Evolutionary conservation across 1,140 invertebrate species (phyloP), one percentile per base, ranked within the genome.

Genomic region (Riptortus pedestris): DNA sequence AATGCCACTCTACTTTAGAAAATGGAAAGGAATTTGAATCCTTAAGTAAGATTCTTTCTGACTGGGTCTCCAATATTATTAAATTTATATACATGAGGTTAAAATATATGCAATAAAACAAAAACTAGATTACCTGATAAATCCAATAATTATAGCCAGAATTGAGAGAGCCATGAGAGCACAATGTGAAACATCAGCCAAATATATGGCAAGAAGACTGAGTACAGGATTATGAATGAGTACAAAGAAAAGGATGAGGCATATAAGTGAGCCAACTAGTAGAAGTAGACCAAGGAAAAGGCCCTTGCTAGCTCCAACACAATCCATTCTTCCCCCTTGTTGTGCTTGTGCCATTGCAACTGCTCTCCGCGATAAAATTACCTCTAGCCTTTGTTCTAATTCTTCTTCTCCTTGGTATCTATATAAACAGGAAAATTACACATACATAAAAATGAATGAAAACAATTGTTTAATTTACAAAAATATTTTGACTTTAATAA

Each of bases 191-290:
- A 89, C 88, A 73, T 94, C 91, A 22, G 90, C 91, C 64, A 95
- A 78, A 70, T 92, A 93, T 69, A 93, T 90, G 43, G 91, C 91
- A 59, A 93, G 75, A 60, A 88, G 77, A 67, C 86, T 85, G 67
- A 91, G 79, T 67, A 88, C 80, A 38, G 85, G 81, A 72, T 91
- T 86, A 73, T 86, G 87, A 66, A 94, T 89, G 66, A 94, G 79
- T 33, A 95, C 91, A 77, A 95, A 95, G 85, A 94, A 96, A 28
- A 95, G 82, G 69, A 95, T 94, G 71, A 95, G 78, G 74, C 91
- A 94, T 72, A 94, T 95, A 48, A 94, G 79, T 4, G 91, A 90
- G n/a, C 87, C 89, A 29, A 94, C 91, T 61, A 95, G 78, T 43
- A 93, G 81, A 20, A 96, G 81, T 18, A 95, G 82, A 66, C 91